Evolutionary conservation across 2,888 invertebrate species (phyloP).

Genomic region (Sturmia bella): DNA sequence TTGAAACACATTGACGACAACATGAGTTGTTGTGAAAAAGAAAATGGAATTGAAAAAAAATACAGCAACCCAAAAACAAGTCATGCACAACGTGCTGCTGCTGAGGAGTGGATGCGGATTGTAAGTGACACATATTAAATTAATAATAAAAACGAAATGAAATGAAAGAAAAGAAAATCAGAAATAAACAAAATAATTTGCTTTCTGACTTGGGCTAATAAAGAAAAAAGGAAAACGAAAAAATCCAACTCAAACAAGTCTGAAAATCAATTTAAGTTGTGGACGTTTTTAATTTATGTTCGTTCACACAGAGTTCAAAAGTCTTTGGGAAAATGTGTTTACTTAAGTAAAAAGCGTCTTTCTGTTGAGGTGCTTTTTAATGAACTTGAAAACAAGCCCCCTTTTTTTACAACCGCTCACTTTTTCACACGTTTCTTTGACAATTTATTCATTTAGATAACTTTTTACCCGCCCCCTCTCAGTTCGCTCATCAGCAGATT

Average conservation of each 20-base stretch:
- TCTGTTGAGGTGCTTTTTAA: constrained; percentile 24
- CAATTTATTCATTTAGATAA: constrained; percentile 1
- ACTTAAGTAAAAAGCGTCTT: neutral
- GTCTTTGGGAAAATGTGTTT: neutral
- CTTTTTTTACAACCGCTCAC: constrained; percentile 30
- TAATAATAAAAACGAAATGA: too few species aligned
- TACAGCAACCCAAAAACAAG: neutral
- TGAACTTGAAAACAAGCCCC: constrained; percentile 66
- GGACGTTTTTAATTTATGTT: neutral
- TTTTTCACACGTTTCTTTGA: constrained; percentile 9
- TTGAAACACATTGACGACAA: constrained; percentile 17
- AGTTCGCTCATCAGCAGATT: too few species aligned
- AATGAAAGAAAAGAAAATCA: neutral
- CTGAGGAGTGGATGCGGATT: constrained; percentile 32
- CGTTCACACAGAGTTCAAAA: constrained; percentile 1
- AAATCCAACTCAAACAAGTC: neutral
- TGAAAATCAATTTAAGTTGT: neutral
- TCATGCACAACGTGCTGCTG: constrained; percentile 30
- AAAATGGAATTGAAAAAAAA: neutral
- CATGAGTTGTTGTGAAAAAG: neutral
- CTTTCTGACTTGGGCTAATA: neutral
- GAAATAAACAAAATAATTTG: constrained; percentile 4
- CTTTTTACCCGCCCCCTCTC: too few species aligned
- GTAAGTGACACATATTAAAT: constrained; percentile 47
- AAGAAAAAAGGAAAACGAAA: neutral